phyloP scores from a whole-genome alignment of 2,113 vertebrate species.

The Sceloporus tristichus region DNA sequence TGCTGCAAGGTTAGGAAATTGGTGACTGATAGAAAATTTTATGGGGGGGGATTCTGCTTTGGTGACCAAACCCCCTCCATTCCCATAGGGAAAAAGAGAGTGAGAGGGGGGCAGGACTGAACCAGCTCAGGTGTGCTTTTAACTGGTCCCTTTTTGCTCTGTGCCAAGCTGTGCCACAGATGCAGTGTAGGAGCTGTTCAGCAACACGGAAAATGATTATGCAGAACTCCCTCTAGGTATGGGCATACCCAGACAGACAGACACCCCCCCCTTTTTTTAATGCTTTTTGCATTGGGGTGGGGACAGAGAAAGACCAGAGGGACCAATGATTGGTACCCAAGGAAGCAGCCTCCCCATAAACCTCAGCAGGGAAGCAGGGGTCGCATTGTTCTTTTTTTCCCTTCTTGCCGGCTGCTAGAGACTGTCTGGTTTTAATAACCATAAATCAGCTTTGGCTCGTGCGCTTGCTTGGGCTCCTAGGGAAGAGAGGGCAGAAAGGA shows the following conservation, averaged over 20 bases:
- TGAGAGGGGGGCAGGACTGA: neutral
- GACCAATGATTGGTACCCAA: conserved; percentile 22
- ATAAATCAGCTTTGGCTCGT: conserved; percentile 38
- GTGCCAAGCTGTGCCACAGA: neutral
- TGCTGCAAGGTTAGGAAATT: too few relatives aligned
- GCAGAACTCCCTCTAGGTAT: conserved; percentile 18
- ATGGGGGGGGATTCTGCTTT: too few relatives aligned
- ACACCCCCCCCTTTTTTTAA: neutral
- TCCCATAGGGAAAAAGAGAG: too few relatives aligned
- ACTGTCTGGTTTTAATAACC: conserved; percentile 37
- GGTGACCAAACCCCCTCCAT: too few relatives aligned
- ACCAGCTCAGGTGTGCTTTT: neutral
- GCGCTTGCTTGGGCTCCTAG: neutral
- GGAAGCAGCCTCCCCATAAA: neutral
- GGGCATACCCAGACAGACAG: too few relatives aligned
- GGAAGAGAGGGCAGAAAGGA: neutral
- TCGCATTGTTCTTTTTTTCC: conserved; percentile 18
- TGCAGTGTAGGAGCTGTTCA: conserved; percentile 15
- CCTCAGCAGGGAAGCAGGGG: neutral
- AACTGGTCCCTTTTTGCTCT: neutral
- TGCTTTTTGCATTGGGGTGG: neutral
- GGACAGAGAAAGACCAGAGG: neutral
- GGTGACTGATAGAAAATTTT: too few relatives aligned
- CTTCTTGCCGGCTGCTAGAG: conserved; percentile 12
- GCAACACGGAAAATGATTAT: conserved; percentile 23